These are phyloP conservation scores for Laupala kohalensis DNA, from an alignment of 1,140 invertebrate species.

Conservation along the genomic window DNA sequence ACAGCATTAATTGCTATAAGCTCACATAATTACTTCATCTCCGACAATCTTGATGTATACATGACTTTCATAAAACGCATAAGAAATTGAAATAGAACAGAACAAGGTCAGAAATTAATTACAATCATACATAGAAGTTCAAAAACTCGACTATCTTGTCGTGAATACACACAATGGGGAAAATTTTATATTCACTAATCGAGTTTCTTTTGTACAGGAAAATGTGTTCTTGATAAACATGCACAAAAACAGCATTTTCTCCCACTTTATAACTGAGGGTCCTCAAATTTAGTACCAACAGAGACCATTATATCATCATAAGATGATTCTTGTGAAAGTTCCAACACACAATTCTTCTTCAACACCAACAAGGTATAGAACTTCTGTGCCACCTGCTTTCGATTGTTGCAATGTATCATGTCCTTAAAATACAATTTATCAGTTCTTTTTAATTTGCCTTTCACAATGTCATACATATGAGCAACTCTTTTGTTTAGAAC, in stretches of 20 bases:
- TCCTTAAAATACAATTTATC: constrained; percentile 55
- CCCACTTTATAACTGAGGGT: constrained; percentile 52
- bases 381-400: constrained; percentile 90
- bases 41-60: background rate
- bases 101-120: background rate
- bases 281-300: constrained; percentile 74
- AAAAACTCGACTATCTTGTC: background rate
- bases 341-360: constrained; percentile 89
- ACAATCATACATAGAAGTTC: background rate
- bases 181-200: background rate
- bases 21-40: background rate
- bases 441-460: constrained; percentile 51
- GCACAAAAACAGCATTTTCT: too few species aligned
- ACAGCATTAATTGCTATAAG: background rate
- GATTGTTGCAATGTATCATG: constrained; percentile 63
- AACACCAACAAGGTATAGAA: constrained; percentile 92
- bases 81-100: background rate
- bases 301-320: constrained; percentile 80
- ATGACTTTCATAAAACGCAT: background rate
- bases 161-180: background rate
- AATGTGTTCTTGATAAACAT: background rate
- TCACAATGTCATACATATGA: constrained; percentile 74
- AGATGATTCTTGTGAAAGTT: constrained; percentile 68
- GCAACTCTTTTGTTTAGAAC: constrained; percentile 87
- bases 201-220: background rate